Evolutionary conservation across 2,113 vertebrate species (phyloP), one percentile per base, ranked within the genome.

Genomic region (Rhizomys pruinosus): DNA sequence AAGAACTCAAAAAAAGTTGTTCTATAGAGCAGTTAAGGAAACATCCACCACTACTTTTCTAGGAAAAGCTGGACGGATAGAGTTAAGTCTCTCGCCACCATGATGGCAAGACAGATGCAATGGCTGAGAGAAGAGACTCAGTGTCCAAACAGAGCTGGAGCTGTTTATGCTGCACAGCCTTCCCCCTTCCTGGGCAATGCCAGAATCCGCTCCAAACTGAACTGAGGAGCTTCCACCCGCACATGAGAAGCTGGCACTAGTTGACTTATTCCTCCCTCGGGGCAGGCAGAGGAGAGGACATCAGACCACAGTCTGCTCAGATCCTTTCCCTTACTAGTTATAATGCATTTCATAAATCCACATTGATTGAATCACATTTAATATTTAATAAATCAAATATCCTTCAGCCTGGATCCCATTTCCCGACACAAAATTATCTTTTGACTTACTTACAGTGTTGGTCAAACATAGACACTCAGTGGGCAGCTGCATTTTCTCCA

Each of bases 401-500:
- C 68, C 42, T 77, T 66, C 17, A 89, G 61, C 15, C 27, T 7
- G 4, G 16, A 69, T 44, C 72, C 11, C 34, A 12, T 84, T 77
- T 95, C 32, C 61, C 71, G 76, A 39, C 27, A 61, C 20, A 71
- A 86, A 37, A 8, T 59, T 63, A 61, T 64, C 79, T 69, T 80
- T 74, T 44, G 63, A 52, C 37, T 81, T 20, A 66, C 23, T 77
- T 69, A 90, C 13, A 77, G 22, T 19, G 77, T 88, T 81, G 8
- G 74, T 72, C 42, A 93, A 92, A 90, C 5, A 84, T 2, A 59
- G n/a, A 61, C 34, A 84, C 34, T 59, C 19, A 66, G 72, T 34
- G 17, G 92, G 66, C 4, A 55, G 23, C 55, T 34, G 5, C 34
- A 61, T 85, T 95, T 94, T 96, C 42, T 89, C 22, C 66, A 52